Evolutionary conservation across 2,797 vertebrate species (phyloP).

Genomic region (Manis javanica): DNA sequence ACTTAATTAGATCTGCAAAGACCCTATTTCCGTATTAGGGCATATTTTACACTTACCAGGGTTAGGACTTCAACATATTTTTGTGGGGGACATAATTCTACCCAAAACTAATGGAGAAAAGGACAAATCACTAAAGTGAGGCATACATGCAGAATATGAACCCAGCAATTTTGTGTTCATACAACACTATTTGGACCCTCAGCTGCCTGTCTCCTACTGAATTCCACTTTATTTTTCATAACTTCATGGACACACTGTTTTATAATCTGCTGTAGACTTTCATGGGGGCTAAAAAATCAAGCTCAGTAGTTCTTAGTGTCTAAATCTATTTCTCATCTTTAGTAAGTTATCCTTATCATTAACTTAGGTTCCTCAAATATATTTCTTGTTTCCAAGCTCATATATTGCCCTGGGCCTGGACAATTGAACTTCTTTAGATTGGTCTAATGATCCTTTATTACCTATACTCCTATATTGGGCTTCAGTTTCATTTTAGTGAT

Average conservation of each 20-base stretch:
- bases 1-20: neutral
- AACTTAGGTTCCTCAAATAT: neutral
- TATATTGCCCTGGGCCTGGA: neutral
- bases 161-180: neutral
- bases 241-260: neutral
- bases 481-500: conserved; percentile 36
- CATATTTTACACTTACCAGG: neutral
- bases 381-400: neutral
- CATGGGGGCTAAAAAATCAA: neutral
- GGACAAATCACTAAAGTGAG: neutral
- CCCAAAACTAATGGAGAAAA: neutral
- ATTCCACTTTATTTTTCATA: conserved; percentile 40
- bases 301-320: neutral
- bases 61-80: neutral
- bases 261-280: conserved; percentile 14
- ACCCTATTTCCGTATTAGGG: neutral
- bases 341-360: conserved; percentile 33
- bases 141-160: neutral
- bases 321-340: conserved; percentile 18
- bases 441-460: neutral
- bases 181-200: neutral
- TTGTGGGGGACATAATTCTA: neutral
- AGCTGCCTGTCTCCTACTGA: neutral
- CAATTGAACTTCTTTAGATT: conserved; percentile 47
- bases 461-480: neutral